phyloP scores from a whole-genome alignment of 2,797 vertebrate genomes.

The Lepilemur septentrionalis region DNA sequence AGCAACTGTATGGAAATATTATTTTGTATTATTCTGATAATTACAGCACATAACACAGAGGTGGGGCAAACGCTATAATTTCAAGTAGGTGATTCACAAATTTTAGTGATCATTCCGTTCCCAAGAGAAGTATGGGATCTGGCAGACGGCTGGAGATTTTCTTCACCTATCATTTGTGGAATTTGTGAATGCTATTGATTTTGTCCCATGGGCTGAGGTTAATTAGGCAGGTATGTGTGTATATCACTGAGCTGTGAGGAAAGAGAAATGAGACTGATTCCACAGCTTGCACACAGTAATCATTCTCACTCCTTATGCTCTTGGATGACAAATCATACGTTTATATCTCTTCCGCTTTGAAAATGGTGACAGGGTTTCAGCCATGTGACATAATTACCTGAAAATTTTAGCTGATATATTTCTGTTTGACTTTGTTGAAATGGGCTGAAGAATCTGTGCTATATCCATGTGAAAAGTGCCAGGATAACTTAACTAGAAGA shows the following conservation, averaged over 20 bases:
- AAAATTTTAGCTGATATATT: conserved; percentile 30
- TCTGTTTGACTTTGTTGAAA: conserved; percentile 33
- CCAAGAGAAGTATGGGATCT: background rate
- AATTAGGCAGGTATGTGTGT: conserved; percentile 16
- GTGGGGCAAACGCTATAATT: conserved; percentile 20
- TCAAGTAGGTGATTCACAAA: conserved; percentile 17
- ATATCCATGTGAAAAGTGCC: conserved; percentile 1
- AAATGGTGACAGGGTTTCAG: conserved; percentile 17
- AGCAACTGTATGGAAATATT: conserved; percentile 54
- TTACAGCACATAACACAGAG: conserved; percentile 8
- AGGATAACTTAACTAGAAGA: background rate
- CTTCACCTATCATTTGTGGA: background rate
- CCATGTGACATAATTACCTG: background rate
- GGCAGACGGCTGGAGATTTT: background rate
- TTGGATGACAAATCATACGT: background rate
- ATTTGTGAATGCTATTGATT: conserved; percentile 37
- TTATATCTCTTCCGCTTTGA: conserved; percentile 13
- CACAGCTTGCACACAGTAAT: background rate
- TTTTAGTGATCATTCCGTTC: conserved; percentile 7
- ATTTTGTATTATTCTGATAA: conserved; percentile 58
- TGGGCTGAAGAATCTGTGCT: background rate
- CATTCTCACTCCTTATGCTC: background rate
- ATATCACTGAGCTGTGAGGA: background rate
- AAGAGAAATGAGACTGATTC: conserved; percentile 11
- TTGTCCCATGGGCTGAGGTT: conserved; percentile 5